Conservation (phyloP, 1,140 invertebrate genomes). For the Pemphigus obesinymphae region DNA sequence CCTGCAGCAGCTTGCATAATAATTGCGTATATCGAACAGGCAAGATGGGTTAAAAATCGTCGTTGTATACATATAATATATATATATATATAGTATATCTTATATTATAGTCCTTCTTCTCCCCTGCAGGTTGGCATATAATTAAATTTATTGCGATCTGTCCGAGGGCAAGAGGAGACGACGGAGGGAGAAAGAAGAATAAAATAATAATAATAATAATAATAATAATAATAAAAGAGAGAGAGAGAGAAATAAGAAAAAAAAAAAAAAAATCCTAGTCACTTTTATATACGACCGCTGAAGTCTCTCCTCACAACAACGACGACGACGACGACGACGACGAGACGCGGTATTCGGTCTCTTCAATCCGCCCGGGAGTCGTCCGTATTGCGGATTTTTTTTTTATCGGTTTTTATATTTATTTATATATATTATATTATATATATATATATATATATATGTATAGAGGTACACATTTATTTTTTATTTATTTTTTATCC, state of each 20-base stretch:
- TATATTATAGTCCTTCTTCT: background rate
- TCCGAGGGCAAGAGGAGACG: background rate
- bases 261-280: constrained; percentile 33
- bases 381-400: constrained; percentile 10
- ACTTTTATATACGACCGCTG: constrained; percentile 35
- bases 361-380: constrained; percentile 36
- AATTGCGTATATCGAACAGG: background rate
- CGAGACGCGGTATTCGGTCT: constrained; percentile 30
- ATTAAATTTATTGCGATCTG: constrained; percentile 40
- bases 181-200: background rate
- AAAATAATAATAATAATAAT: background rate
- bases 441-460: background rate
- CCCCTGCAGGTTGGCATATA: constrained; percentile 12
- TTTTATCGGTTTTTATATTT: constrained; percentile 20
- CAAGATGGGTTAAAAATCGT: constrained; percentile 21
- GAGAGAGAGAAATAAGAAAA: no score
- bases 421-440: background rate
- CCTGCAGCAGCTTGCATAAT: constrained; percentile 17
- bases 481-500: background rate
- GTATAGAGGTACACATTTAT: background rate
- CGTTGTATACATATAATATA: no score
- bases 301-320: background rate
- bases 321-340: background rate
- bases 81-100: no score
- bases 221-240: no score